A percentile compares a stretch with the other conserved stretches of the same genome.
These are phyloP conservation scores for Eospalax fontanierii DNA, from an alignment of 2,797 vertebrate genomes.

Conservation along the genomic window DNA sequence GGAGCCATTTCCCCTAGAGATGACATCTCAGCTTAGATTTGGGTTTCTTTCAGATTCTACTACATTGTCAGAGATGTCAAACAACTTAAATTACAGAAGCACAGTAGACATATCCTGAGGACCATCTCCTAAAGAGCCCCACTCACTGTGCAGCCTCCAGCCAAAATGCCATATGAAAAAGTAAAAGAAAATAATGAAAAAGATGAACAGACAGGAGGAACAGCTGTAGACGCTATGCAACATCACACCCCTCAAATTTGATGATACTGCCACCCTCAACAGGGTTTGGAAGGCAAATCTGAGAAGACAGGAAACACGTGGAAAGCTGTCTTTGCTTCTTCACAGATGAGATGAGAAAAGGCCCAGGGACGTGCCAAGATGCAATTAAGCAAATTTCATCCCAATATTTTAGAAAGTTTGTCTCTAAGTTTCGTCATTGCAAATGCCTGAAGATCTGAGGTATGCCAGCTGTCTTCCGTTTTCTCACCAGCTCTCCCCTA, in stretches of 20 bases:
- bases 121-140: neutral
- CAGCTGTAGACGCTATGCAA: slow-evolving; percentile 66
- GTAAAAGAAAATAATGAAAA: slow-evolving; percentile 55
- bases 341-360: slow-evolving; percentile 54
- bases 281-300: slow-evolving; percentile 40
- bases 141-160: neutral
- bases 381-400: slow-evolving; percentile 71
- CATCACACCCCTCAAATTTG: slow-evolving; percentile 40
- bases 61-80: neutral
- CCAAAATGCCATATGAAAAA: slow-evolving; percentile 31
- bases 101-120: neutral
- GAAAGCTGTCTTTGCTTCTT: slow-evolving; percentile 59
- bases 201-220: slow-evolving; percentile 1
- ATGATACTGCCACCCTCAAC: slow-evolving; percentile 31
- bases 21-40: neutral
- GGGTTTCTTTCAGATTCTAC: neutral
- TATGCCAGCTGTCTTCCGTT: slow-evolving; percentile 45
- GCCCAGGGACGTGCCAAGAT: slow-evolving; percentile 20
- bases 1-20: neutral
- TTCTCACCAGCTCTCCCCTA: neutral
- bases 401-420: slow-evolving; percentile 80
- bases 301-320: slow-evolving; percentile 52
- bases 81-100: neutral
- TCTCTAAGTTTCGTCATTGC: slow-evolving; percentile 62
- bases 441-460: slow-evolving; percentile 11